A percentile compares a stretch with the other conserved stretches of the same genome.
Conservation (phyloP, 2,113 vertebrate species). For the Notothenia rossii region DNA sequence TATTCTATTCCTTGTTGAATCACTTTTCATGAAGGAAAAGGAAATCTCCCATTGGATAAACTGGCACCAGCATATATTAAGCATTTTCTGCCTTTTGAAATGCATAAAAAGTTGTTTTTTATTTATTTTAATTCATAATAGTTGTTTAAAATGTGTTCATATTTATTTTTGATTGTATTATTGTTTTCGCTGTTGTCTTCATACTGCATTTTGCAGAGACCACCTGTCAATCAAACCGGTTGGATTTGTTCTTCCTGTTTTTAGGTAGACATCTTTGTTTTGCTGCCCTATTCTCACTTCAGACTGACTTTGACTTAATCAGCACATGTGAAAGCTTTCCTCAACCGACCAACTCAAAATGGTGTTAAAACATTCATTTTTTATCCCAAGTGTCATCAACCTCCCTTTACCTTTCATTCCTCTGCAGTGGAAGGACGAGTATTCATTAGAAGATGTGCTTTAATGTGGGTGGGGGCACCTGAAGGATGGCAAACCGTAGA, state of each 20-base stretch:
- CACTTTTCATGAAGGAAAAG: no score
- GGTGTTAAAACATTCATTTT: not conserved
- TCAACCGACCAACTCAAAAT: not conserved
- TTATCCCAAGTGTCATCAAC: not conserved
- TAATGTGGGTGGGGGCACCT: slow-evolving; percentile 3
- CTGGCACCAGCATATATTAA: not conserved
- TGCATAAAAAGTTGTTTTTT: not conserved
- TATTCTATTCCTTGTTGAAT: not conserved
- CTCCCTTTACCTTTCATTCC: not conserved
- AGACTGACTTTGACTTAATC: not conserved
- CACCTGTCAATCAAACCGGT: slow-evolving; percentile 9
- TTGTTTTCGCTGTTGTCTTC: not conserved
- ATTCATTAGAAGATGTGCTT: slow-evolving; percentile 20
- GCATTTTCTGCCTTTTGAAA: not conserved
- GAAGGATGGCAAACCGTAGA: slow-evolving; percentile 34
- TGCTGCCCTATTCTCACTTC: not conserved
- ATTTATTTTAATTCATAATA: not conserved
- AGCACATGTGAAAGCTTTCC: not conserved
- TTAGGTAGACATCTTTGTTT: not conserved
- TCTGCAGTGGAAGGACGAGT: not conserved
- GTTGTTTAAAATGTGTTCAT: no score
- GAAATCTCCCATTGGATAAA: not conserved
- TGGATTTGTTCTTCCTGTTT: not conserved
- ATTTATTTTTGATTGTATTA: no score
- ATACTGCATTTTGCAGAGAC: not conserved